phyloP scores from a whole-genome alignment of 2,888 invertebrate species.

The Calliopum simillimum region DNA sequence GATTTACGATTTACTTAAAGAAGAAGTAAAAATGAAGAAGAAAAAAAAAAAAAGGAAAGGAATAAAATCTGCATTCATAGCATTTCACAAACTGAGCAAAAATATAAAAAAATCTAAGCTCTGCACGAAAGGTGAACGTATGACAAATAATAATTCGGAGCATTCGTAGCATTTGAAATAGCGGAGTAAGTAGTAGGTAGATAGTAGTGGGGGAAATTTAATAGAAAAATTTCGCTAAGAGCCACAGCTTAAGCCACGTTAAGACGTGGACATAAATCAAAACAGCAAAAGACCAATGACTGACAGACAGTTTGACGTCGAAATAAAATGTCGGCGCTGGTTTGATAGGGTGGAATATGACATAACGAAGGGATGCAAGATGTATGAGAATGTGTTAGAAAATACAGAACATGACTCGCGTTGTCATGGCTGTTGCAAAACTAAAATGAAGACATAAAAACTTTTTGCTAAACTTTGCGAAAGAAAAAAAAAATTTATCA shows the following conservation, averaged over 20 bases:
- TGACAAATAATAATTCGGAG: not conserved
- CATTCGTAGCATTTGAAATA: not conserved
- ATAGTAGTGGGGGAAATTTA: too few relatives aligned
- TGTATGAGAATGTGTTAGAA: not conserved
- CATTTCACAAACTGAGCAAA: constrained; percentile 1
- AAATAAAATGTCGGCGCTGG: not conserved
- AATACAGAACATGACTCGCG: not conserved
- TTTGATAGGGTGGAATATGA: not conserved
- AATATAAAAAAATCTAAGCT: constrained; percentile 21
- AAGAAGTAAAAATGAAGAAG: constrained; percentile 1
- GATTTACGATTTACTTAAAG: constrained; percentile 6
- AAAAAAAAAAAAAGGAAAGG: not conserved
- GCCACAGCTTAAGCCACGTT: too few relatives aligned
- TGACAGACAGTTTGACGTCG: not conserved
- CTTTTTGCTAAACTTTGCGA: constrained; percentile 56
- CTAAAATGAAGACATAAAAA: constrained; percentile 61
- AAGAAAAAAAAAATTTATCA: too few relatives aligned
- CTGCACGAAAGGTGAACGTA: constrained; percentile 7
- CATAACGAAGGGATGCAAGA: not conserved
- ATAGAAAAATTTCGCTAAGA: too few relatives aligned
- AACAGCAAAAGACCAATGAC: constrained; percentile 5
- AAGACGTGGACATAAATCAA: not conserved
- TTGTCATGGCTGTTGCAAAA: constrained; percentile 11
- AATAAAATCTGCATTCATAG: not conserved
- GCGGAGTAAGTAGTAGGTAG: too few relatives aligned